These are phyloP conservation scores for Geophilus truncorum DNA, from an alignment of 2,888 invertebrate genomes.

Conservation along the genomic window DNA sequence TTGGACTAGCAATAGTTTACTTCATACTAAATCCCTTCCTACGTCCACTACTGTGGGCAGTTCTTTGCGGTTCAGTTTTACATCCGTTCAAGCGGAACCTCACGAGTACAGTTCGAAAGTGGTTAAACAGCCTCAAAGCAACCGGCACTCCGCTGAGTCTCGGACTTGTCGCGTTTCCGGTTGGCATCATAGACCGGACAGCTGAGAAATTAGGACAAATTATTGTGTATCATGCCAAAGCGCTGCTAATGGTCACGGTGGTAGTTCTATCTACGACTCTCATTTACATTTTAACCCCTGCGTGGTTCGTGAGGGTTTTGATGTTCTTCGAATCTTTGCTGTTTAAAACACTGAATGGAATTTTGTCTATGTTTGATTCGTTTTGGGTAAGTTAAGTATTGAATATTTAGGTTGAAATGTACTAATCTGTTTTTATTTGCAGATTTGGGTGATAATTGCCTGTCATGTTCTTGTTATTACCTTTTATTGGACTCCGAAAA, in stretches of 20 bases:
- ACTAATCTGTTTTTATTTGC: conserved; percentile 46
- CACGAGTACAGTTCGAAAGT: conserved; percentile 67
- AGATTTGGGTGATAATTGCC: conserved; percentile 63
- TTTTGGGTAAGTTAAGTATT: conserved; percentile 43
- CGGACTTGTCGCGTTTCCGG: conserved; percentile 56
- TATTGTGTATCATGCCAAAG: conserved; percentile 62
- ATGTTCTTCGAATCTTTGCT: conserved; percentile 40
- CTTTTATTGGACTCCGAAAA: conserved; percentile 69
- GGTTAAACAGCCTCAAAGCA: conserved; percentile 56
- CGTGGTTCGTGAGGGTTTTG: conserved; percentile 42
- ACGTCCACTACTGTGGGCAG: conserved; percentile 90
- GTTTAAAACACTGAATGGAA: conserved; percentile 42
- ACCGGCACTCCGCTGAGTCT: conserved; percentile 52
- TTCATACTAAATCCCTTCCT: conserved; percentile 85
- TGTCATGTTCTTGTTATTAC: conserved; percentile 67
- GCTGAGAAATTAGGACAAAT: conserved; percentile 69
- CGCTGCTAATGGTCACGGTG: conserved; percentile 53
- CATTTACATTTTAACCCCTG: conserved; percentile 64
- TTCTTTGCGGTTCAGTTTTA: conserved; percentile 93
- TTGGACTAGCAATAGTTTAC: conserved; percentile 71
- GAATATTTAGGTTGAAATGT: not conserved
- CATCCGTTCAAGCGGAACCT: conserved; percentile 86
- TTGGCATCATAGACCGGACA: conserved; percentile 67
- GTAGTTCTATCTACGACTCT: conserved; percentile 56
- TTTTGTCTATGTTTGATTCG: conserved; percentile 46